phyloP scores from a whole-genome alignment of 2,113 vertebrate species.

The Macquaria australasica region DNA sequence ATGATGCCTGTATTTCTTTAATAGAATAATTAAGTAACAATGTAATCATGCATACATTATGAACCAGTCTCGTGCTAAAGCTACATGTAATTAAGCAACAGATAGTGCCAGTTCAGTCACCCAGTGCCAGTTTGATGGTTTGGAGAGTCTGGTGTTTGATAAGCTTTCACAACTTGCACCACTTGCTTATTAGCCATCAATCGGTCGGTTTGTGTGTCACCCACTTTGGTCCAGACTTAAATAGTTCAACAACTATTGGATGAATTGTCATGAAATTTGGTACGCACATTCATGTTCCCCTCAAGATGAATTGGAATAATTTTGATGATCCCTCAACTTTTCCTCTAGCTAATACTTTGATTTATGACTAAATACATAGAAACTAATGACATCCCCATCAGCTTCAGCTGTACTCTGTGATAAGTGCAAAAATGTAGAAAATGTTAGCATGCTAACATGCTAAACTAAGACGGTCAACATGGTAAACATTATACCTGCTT shows the following conservation, averaged over 20 bases:
- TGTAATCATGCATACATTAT: not conserved
- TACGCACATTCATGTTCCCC: not conserved
- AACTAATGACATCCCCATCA: not conserved
- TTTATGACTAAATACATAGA: not conserved
- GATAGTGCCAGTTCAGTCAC: not conserved
- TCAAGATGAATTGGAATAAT: not conserved
- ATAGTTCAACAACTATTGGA: not conserved
- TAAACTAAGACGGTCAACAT: not conserved
- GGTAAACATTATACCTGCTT: not conserved
- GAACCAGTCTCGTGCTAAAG: not conserved
- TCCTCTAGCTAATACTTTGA: not conserved
- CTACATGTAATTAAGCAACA: not conserved
- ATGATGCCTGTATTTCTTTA: slow-evolving; percentile 11
- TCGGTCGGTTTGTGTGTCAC: not conserved
- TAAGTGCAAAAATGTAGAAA: no score
- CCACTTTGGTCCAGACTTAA: not conserved
- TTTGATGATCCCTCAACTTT: not conserved
- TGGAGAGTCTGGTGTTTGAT: not conserved
- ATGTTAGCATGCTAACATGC: not conserved
- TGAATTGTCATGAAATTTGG: not conserved
- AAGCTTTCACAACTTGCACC: not conserved
- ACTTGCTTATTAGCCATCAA: not conserved
- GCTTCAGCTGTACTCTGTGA: not conserved
- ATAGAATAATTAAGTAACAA: slow-evolving; percentile 51
- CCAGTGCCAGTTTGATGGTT: no score